phyloP scores from a whole-genome alignment of 2,888 invertebrate species.

The Drosophila rubida region DNA sequence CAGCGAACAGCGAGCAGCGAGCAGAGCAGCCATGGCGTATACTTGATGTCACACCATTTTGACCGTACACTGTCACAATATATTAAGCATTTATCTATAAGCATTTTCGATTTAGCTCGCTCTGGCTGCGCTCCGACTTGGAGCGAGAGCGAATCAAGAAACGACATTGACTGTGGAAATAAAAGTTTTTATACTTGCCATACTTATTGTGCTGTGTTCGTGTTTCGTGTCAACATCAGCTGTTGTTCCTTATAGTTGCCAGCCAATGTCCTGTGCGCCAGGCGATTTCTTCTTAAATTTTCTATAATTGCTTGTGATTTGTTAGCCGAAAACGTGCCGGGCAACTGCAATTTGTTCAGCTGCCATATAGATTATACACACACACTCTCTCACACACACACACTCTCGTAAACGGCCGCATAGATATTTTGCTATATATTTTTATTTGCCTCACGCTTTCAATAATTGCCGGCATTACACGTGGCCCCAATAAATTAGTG shows the following conservation, averaged over 20 bases:
- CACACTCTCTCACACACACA: conserved; percentile 26
- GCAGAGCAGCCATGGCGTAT: conserved; percentile 21
- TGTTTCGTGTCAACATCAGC: conserved; percentile 77
- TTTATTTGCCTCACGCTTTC: conserved; percentile 81
- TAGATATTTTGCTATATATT: conserved; percentile 63
- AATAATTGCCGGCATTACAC: conserved; percentile 79
- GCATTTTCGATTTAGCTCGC: conserved; percentile 70
- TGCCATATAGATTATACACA: conserved; percentile 41
- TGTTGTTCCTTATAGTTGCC: conserved; percentile 43
- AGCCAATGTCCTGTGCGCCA: conserved; percentile 13
- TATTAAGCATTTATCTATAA: conserved; percentile 74
- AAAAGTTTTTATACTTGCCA: conserved; percentile 32
- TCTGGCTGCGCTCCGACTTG: not conserved
- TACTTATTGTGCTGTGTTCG: conserved; percentile 38
- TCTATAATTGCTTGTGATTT: conserved; percentile 80
- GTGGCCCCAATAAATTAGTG: conserved; percentile 76
- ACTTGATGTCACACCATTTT: conserved; percentile 43
- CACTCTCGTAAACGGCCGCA: conserved; percentile 9
- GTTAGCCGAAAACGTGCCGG: conserved; percentile 75
- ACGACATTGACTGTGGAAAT: conserved; percentile 21
- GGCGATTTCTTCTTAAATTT: conserved; percentile 77
- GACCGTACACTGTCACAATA: conserved; percentile 61
- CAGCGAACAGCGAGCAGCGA: not conserved
- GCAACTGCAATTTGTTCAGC: conserved; percentile 76
- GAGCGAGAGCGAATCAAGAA: too few species aligned